These are phyloP conservation scores for Shinisaurus crocodilurus DNA, from an alignment of 2,113 vertebrate genomes.

Conservation along the genomic window DNA sequence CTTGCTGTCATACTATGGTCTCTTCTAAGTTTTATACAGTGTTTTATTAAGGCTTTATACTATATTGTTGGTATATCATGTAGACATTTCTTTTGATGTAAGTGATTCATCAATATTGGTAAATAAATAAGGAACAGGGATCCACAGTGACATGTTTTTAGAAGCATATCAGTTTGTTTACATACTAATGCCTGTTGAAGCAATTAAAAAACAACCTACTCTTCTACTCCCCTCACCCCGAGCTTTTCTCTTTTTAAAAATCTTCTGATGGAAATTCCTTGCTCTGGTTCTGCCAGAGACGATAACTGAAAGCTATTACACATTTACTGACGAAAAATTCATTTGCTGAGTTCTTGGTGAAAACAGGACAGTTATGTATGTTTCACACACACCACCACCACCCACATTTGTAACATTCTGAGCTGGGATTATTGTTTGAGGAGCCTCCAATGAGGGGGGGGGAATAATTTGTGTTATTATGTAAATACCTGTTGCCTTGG, in stretches of 20 bases:
- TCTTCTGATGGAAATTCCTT: slow-evolving; percentile 20
- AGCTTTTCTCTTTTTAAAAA: fast-evolving
- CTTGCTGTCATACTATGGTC: too few species aligned
- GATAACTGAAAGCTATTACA: slow-evolving; percentile 4
- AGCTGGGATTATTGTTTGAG: background rate
- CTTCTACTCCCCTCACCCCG: background rate
- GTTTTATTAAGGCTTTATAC: too few species aligned
- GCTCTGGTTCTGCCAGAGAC: slow-evolving; percentile 12
- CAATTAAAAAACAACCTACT: background rate
- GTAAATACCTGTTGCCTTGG: background rate
- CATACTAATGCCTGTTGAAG: background rate
- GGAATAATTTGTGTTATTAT: background rate
- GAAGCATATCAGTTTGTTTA: slow-evolving; percentile 21
- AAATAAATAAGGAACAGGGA: background rate
- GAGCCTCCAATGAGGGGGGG: background rate
- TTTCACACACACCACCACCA: background rate
- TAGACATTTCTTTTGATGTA: too few species aligned
- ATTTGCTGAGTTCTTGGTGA: background rate
- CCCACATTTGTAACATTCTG: background rate
- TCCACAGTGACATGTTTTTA: background rate
- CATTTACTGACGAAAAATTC: slow-evolving; percentile 8
- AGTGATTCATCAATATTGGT: too few species aligned
- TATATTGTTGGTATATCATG: too few species aligned
- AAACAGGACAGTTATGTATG: background rate
- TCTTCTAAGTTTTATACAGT: too few species aligned